Evolutionary conservation across 1,140 invertebrate genomes (phyloP), one percentile per base, ranked within the genome.

Genomic region (Alviniconcha marisindica): DNA sequence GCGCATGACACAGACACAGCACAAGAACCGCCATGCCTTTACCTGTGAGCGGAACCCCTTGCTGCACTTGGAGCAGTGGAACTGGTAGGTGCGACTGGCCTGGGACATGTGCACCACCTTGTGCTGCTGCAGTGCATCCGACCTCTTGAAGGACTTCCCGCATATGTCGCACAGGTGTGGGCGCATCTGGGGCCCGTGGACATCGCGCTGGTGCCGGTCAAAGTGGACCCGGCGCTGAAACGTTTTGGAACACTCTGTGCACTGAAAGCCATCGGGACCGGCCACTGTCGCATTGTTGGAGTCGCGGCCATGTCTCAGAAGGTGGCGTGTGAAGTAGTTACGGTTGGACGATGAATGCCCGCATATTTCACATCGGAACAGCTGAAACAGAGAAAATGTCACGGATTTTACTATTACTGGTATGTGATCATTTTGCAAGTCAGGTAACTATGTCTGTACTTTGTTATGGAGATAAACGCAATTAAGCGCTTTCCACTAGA

Each of bases 91-190:
- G 12, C 88, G 56, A n/a, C 79, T 80, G 7, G 86, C 78, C 33
- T 85, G 83, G 21, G 92, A 88, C 2, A 87, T 40, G 77, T 93
- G 92, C 12, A 88, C 89, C 18, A 90, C 48, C 38, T 89, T 88
- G 82, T 94, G 93, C 78, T 93, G 92, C 63, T 89, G 89, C 33
- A 94, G 84, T 0, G 93, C 91, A 85, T 94, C 93, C 1, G 89
- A 86, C 51, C 93, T 87, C 78, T 94, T 94, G 86, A 94, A 94
- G 0, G 92, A 88, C 83, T 92, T 92, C 2, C 93, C 93, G 87
- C 93, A 94, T 0, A 87, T 82, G 76, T 94, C 92, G 88, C 93
- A 94, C 1, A 94, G 87, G 82, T 91, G 92, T 0, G 93, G 93
- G 21, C 93, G 84, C 42, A 88, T 77, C 33, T 91, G 87, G 24